Evolutionary conservation across 2,888 invertebrate species (phyloP), one percentile per base, ranked within the genome.

Genomic region (Orthosia cruda): DNA sequence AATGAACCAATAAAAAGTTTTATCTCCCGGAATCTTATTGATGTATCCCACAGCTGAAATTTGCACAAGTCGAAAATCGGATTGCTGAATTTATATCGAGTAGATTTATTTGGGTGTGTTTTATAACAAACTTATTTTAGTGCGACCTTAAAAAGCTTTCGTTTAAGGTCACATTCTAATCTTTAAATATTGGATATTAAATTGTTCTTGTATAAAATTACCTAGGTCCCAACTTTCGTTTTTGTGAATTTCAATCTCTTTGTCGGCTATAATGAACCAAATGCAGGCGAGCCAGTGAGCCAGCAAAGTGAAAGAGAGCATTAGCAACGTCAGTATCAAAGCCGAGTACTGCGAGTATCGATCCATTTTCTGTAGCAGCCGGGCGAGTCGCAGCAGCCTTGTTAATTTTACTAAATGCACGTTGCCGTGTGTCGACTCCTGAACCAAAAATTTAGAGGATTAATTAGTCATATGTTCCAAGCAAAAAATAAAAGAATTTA

Each of bases 201-300:
- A 54, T 54, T 20, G 26, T 32, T 67, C 57, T 40, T 52, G 12
- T 32, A 23, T 23, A 47, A 63, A 70, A 78, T 84, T 95, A 99
- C 99, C 99, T 88, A 98, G 97, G 93, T 98, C 98, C 98, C 98
- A 98, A 86, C 97, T 97, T 87, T 97, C 97, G 83, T 97, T 97
- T 86, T 97, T 97, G 68, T 97, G 97, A 87, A 98, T 97, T 93
- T 99, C 99, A 83, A 98, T 97, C 94, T 99, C 99, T 91, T 98
- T 98, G 90, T 98, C 98, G 13, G 99, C 99, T 88, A 99, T 99
- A 88, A 99, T 98, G 95, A 98, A 99, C 99, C 99, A 99, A 89
- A 99, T 98, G 94, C 99, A 99, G 18, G 99, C 99, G 81, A 99
- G 97, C 99, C 99, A 99, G 94, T 99, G 99, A 4, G 99, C 99